These are phyloP conservation scores for Lochmaea crataegi DNA, from an alignment of 2,888 invertebrate species.

Conservation along the genomic window DNA sequence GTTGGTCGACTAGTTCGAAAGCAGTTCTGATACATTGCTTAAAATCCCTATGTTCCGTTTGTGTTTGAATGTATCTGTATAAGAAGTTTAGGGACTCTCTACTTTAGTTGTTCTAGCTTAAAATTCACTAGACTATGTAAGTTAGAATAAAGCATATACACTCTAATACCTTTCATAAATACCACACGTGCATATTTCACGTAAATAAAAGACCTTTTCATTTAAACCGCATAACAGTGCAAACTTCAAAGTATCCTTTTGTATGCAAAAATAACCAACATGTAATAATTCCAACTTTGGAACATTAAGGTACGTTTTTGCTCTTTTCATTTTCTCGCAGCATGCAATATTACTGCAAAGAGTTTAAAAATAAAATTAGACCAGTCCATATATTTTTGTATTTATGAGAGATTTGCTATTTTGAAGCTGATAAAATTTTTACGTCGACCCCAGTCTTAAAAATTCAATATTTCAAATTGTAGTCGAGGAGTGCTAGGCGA, in stretches of 20 bases:
- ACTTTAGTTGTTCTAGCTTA: background rate
- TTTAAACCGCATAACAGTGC: conserved; percentile 3
- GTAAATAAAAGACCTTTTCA: conserved; percentile 1
- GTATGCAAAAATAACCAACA: conserved; percentile 12
- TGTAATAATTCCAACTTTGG: conserved; percentile 17
- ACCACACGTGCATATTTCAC: conserved; percentile 3
- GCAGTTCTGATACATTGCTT: no score
- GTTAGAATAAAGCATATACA: background rate
- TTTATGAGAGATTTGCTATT: no score
- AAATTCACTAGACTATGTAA: background rate
- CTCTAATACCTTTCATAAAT: background rate
- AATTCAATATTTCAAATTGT: no score
- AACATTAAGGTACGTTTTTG: conserved; percentile 20
- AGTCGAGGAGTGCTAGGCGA: no score
- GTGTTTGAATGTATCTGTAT: no score
- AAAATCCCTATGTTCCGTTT: no score
- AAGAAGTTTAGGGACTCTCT: background rate
- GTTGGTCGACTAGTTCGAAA: no score
- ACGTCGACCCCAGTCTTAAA: background rate
- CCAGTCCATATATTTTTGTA: no score
- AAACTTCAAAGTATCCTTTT: conserved; percentile 3
- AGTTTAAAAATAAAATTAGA: conserved; percentile 10
- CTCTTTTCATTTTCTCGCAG: conserved; percentile 24
- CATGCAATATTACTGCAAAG: conserved; percentile 29
- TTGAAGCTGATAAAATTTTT: no score